Evolutionary conservation across 2,797 vertebrate genomes (phyloP), one percentile per base, ranked within the genome.

Genomic region (Coracias cyanogaster): DNA sequence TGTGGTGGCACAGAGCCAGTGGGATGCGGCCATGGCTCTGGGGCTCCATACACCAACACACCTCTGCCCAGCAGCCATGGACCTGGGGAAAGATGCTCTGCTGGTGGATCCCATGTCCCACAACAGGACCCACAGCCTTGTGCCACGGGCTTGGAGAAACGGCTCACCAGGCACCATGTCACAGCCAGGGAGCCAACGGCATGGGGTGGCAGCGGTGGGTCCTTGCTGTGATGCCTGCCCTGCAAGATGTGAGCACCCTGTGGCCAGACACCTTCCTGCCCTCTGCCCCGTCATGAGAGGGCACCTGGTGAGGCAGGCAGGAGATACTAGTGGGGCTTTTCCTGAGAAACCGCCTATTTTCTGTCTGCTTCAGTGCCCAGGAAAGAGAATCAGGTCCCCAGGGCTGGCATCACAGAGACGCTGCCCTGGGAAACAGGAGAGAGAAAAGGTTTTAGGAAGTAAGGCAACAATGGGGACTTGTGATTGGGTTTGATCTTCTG

Each of bases 41-140:
- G 21, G 19, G 20, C 52, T 66, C 73, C 0, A 0, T 15, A 24
- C 24, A n/a, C n/a, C 49, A 35, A 26, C 58, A 22, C n/a, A 49
- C 20, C 13, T 64, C 64, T 45, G 28, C 12, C 20, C 19, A 28
- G 35, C 22, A 35, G 25, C 31, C 57, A 16, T 2, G 4, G 29
- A 0, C 0, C 0, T 1, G 25, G 58, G 52, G 18, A n/a, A 60
- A 18, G 58, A 9, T 49, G n/a, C 20, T 61, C 25, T 66, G 48
- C 46, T 37, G 14, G 33, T 2, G 2, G 22, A 9, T 33, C 15
- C 10, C 0, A 0, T 45, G 46, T 33, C 15, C 10, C 0, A 0
- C 41, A 41, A 35, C 4, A 2, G 31, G 49, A 48, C 37, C 52
- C 2, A 4, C 41, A 52, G 54, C 21, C 74, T 85, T 3, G 0